Conservation (phyloP, 2,113 vertebrate genomes). For the rabbit (Oryctolagus cuniculus) region mOryCun1.1 NC_091444.1:24116001-24116500, state of each 20-base stretch:
- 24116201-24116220: not conserved
- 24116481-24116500: too few species aligned
- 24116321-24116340: not conserved
- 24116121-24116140: not conserved
- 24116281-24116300: conserved; percentile 1
- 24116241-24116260: not conserved
- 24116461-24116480: too few species aligned
- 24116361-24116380: not conserved
- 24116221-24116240: not conserved
- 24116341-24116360: not conserved
- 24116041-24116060: not conserved
- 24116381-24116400: not conserved
- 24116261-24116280: not conserved
- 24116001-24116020: not conserved
- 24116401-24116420: too few species aligned
- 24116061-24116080: conserved; percentile 1
- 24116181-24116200: not conserved
- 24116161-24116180: not conserved
- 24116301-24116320: not conserved
- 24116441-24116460: too few species aligned
- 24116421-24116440: too few species aligned
- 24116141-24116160: not conserved
- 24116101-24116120: not conserved
- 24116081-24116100: not conserved
- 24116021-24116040: not conserved